phyloP scores from a whole-genome alignment of 1,140 invertebrate genomes.

The Bombus confusus region DNA sequence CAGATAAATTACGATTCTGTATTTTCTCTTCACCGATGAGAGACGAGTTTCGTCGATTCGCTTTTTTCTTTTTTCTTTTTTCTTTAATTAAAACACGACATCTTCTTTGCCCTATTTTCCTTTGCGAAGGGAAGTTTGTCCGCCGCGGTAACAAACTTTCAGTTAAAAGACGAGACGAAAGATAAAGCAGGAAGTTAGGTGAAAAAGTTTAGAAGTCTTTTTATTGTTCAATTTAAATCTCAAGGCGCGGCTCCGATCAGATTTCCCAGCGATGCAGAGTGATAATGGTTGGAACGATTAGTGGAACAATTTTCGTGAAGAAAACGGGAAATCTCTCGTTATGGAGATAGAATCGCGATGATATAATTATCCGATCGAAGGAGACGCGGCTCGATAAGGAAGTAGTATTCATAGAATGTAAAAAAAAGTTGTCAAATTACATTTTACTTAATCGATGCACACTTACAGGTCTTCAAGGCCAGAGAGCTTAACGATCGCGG shows the following conservation, averaged over 20 bases:
- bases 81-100: too few species aligned
- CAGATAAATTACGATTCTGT: too few species aligned
- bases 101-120: too few species aligned
- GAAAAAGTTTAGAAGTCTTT: too few species aligned
- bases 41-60: too few species aligned
- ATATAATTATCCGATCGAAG: background rate
- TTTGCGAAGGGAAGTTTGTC: too few species aligned
- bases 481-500: slow-evolving; percentile 85
- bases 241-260: background rate
- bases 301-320: background rate
- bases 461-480: slow-evolving; percentile 89
- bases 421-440: slow-evolving; percentile 57
- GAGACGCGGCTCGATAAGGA: background rate
- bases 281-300: background rate
- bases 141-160: background rate
- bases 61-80: too few species aligned
- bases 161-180: background rate
- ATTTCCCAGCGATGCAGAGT: background rate
- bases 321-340: background rate
- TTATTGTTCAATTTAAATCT: too few species aligned
- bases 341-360: background rate
- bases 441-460: slow-evolving; percentile 57
- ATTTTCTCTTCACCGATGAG: too few species aligned
- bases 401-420: slow-evolving; percentile 31
- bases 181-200: background rate